Evolutionary conservation across 37 sponge, comb jelly and placozoan genomes (phyloP), one percentile per base, ranked within the genome.

Genomic region (Spongilla lacustris): DNA sequence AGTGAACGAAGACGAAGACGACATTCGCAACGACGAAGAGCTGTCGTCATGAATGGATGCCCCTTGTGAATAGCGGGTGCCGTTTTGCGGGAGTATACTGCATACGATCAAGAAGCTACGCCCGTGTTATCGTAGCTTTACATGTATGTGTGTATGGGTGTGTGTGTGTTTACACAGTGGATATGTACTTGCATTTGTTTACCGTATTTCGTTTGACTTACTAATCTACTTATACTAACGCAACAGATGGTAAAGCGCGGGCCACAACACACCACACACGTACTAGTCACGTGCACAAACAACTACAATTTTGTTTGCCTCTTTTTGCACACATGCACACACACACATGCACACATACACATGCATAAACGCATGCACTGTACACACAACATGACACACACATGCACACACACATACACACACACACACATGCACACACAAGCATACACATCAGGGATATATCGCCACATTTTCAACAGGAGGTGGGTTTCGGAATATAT

Each of bases 61-160:
- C 9, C 9, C 32, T 12, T 14, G 73, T 73, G 73, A 21, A 2
- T 4, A 29, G 27, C 3, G 27, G 8, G 8, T 46, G 46, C 4
- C 46, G 46, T 10, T 8, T 4, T 8, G 8, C 4, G 8, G 4
- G 46, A 46, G 4, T 4, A 46, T 10, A 8, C 46, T 46, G 46
- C 4, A 46, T 46, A 8, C 46, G 46, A 46, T 46, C 46, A 46
- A 46, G 46, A 8, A 10, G 46, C 46, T 46, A 8, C 46, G 8
- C 4, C 8, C 8, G 71, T 70, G 71, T 70, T 4, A 11, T 4
- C 9, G 71, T 70, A 10, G 4, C 9, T 70, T 4, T 70, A 10
- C 9, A 10, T 73, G 73, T 73, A 27, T 23, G 73, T 73, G 73
- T 73, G 73, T 73, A 27, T 73, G 73, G 4, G 73, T 73, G 73